phyloP scores from a whole-genome alignment of 2,888 invertebrate species.

The Enoplolaimus lenunculus region DNA sequence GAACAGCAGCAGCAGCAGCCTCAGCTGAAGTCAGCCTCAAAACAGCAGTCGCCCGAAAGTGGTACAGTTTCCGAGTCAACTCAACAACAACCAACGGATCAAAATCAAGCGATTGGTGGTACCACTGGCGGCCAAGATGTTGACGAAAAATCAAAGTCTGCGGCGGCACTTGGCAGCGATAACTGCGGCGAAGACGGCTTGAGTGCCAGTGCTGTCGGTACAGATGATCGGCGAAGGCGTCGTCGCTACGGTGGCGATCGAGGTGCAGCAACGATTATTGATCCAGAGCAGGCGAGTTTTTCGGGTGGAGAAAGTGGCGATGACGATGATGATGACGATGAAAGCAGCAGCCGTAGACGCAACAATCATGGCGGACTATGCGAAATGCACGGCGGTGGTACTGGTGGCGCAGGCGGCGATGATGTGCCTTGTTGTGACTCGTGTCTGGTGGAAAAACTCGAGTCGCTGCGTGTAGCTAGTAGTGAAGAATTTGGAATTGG shows the following conservation, averaged over 20 bases:
- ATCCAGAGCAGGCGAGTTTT: slow-evolving; percentile 24
- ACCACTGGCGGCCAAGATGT: neutral
- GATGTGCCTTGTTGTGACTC: slow-evolving; percentile 21
- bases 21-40: too few species aligned
- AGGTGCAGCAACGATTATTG: neutral
- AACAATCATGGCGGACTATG: neutral
- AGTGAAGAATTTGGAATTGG: slow-evolving; percentile 7
- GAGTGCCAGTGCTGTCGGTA: neutral
- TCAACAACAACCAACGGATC: too few species aligned
- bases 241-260: too few species aligned
- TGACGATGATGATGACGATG: neutral
- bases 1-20: too few species aligned
- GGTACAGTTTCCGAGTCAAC: too few species aligned
- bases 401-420: neutral
- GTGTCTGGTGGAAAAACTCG: slow-evolving; percentile 23
- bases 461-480: slow-evolving; percentile 10
- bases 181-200: neutral
- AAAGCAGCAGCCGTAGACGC: neutral
- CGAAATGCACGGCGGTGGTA: neutral
- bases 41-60: too few species aligned
- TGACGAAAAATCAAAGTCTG: neutral
- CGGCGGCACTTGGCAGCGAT: neutral
- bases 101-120: neutral
- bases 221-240: neutral
- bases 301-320: slow-evolving; percentile 21